Evolutionary conservation across 2,113 vertebrate species (phyloP), one percentile per base, ranked within the genome.

Genomic region (Amphilophus citrinellus): DNA sequence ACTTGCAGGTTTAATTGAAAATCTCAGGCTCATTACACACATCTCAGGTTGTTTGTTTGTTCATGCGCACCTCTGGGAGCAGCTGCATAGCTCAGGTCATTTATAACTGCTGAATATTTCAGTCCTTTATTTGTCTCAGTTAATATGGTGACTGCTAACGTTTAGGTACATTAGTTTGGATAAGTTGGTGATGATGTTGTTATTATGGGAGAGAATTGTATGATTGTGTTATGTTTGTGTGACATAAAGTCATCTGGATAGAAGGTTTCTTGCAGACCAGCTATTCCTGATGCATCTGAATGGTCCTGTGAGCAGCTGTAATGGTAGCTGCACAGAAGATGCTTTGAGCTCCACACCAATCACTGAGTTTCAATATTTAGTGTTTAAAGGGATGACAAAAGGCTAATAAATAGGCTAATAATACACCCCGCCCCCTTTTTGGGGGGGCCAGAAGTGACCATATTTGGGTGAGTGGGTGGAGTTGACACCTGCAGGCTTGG

Each of bases 151-250:
- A 32, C 24, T 32, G 13, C 14, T 47, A 47, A 15, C 5, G 14
- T 47, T 47, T 6, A 47, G 44, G 44, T 71, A 1, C 24, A 71
- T 50, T 7, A 30, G 44, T 71, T 53, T 53, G 24, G 42, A 71
- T 24, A 50, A 71, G 24, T 0, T 6, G 44, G 24, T 4, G 44
- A 14, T 14, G 42, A 44, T 14, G 13, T 6, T 47, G 44, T 14
- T 47, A 47, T 47, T 47, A 47, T 47, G 44, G 3, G 13, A 15
- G 44, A 47, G 13, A 47, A 47, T 15, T 47, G 3, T 50, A 71
- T 4, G 66, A 71, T 30, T 11, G 9, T 62, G 17, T 35, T 35
- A 35, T 3, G 61, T 6, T 62, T 50, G 44, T 32, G 24, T 32
- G 66, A 50, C 42, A 1, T 30, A 6, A 71, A 30, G 65, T 50